These are phyloP conservation scores for Criorhina ranunculi DNA, from an alignment of 2,888 invertebrate genomes.

Conservation along the genomic window DNA sequence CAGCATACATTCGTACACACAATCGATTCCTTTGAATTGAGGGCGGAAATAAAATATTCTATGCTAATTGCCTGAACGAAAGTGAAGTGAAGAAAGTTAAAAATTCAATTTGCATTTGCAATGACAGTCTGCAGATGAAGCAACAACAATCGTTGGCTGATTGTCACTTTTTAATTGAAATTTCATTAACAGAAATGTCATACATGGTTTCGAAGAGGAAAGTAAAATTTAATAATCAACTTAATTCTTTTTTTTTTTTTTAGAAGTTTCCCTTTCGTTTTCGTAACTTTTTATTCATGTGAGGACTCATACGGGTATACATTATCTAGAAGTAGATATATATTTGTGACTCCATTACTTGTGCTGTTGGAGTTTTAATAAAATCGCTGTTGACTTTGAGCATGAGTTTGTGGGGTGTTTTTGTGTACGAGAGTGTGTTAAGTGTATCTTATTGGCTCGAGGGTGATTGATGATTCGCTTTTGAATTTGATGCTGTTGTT, in stretches of 20 bases:
- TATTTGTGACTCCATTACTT: neutral
- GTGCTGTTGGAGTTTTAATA: constrained; percentile 6
- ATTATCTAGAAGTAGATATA: neutral
- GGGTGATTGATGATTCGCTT: constrained; percentile 65
- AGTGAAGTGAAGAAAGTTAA: constrained; percentile 69
- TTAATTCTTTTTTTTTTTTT: constrained; percentile 21
- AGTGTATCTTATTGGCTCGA: constrained; percentile 12
- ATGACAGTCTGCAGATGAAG: constrained; percentile 5
- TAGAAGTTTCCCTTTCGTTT: neutral
- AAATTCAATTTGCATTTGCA: constrained; percentile 39
- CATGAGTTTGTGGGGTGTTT: constrained; percentile 37
- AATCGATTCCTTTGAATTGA: constrained; percentile 31
- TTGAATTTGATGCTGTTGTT: constrained; percentile 43
- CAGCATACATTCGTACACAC: constrained; percentile 1
- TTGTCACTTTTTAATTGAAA: constrained; percentile 67
- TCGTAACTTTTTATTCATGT: constrained; percentile 25
- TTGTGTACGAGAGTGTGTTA: constrained; percentile 18
- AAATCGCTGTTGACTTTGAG: constrained; percentile 21
- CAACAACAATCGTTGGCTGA: constrained; percentile 26
- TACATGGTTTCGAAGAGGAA: constrained; percentile 26
- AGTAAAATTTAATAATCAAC: constrained; percentile 50
- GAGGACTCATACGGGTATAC: neutral
- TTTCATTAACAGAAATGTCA: constrained; percentile 61
- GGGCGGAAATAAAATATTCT: constrained; percentile 54
- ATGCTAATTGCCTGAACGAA: constrained; percentile 71